Evolutionary conservation across 2,888 invertebrate species (phyloP).

Genomic region (Himalopsyche anomala): DNA sequence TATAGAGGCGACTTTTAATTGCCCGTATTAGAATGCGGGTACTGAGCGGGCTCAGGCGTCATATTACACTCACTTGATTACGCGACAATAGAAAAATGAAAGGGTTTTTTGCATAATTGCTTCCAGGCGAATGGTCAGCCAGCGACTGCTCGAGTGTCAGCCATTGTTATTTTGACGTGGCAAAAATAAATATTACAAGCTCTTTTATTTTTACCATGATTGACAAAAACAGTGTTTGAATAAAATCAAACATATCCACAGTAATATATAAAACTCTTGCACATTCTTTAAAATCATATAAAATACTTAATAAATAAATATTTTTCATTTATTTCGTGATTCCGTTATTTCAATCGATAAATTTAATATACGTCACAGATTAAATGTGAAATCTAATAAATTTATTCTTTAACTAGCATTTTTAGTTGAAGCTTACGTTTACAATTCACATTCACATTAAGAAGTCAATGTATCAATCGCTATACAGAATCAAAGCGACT

Average conservation of each 20-base stretch:
- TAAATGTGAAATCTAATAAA: too few species aligned
- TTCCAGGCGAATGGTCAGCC: conserved; percentile 10
- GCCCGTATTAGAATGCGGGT: conserved; percentile 61
- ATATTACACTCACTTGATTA: conserved; percentile 22
- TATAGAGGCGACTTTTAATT: conserved; percentile 58
- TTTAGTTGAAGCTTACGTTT: too few species aligned
- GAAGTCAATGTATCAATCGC: too few species aligned
- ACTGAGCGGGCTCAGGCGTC: conserved; percentile 52
- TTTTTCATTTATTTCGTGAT: too few species aligned
- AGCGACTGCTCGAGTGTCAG: neutral
- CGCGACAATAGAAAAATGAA: conserved; percentile 36
- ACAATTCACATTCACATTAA: too few species aligned
- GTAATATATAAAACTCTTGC: too few species aligned
- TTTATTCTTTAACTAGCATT: too few species aligned
- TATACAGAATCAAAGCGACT: too few species aligned
- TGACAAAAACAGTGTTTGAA: neutral
- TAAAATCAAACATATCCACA: neutral
- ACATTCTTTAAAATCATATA: too few species aligned
- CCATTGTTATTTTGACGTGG: conserved; percentile 14
- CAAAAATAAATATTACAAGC: neutral
- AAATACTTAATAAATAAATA: too few species aligned
- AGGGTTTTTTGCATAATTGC: conserved; percentile 59
- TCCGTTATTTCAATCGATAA: too few species aligned
- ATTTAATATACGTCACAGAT: too few species aligned
- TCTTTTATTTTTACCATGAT: neutral